Percentiles rank a stretch among this genome's conserved stretches.
Evolutionary conservation across 2,113 vertebrate genomes (phyloP).

Genomic region (Anhinga rufa): DNA sequence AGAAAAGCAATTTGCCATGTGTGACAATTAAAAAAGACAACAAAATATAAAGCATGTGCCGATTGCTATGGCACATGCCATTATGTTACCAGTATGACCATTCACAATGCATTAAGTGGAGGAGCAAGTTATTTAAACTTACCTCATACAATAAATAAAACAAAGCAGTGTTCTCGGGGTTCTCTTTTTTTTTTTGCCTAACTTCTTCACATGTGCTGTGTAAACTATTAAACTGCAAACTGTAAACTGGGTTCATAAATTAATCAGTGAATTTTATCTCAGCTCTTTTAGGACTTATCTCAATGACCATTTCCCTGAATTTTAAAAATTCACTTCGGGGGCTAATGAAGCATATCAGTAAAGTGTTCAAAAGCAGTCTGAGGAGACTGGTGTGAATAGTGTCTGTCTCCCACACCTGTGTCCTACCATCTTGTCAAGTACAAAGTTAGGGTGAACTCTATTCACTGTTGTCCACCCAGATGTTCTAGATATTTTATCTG

Average conservation of each 20-base stretch:
- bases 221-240: neutral
- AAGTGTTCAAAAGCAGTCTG: neutral
- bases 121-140: neutral
- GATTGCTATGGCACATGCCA: neutral
- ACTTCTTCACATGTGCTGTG: neutral
- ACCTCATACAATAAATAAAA: neutral
- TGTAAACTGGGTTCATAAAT: neutral
- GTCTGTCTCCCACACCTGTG: neutral
- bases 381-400: neutral
- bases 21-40: neutral
- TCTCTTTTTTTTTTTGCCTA: neutral
- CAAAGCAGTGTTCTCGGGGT: neutral
- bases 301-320: slow-evolving; percentile 7
- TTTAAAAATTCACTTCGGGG: neutral
- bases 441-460: neutral
- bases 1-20: neutral
- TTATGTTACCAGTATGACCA: neutral
- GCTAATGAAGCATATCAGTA: neutral
- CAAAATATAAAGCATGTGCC: neutral
- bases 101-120: neutral
- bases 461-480: neutral
- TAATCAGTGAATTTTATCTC: slow-evolving; percentile 19
- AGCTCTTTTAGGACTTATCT: neutral
- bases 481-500: neutral
- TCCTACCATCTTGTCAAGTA: neutral